phyloP scores from a whole-genome alignment of 2,888 invertebrate species.

The Melieria picta region DNA sequence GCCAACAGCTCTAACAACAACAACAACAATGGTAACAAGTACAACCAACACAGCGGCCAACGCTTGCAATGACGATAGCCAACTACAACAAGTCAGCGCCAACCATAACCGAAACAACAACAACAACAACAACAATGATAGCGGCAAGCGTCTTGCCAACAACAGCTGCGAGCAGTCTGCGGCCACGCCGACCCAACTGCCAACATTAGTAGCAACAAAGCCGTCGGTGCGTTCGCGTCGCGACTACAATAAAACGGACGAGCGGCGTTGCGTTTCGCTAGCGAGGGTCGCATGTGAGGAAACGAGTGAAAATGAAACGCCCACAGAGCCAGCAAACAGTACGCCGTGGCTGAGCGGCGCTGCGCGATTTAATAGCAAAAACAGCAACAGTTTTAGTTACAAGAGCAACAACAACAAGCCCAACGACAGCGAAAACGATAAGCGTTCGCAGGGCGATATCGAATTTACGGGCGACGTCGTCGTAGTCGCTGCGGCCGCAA shows the following conservation, averaged over 20 bases:
- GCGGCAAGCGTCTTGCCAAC: background rate
- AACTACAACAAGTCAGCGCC: background rate
- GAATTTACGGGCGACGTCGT: background rate
- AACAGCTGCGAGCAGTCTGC: constrained; percentile 9
- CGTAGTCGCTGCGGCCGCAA: background rate
- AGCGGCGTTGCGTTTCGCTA: constrained; percentile 9
- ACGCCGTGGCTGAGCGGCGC: background rate
- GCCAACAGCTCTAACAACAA: constrained; percentile 35
- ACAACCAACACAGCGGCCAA: background rate
- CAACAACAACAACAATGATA: background rate
- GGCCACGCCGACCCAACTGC: constrained; percentile 1
- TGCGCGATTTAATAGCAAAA: background rate
- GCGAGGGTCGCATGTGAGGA: constrained; percentile 17
- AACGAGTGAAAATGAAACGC: constrained; percentile 30
- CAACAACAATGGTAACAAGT: constrained; percentile 24
- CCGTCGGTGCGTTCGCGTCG: constrained; percentile 55
- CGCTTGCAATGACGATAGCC: background rate
- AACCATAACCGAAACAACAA: background rate
- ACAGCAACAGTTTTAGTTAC: background rate
- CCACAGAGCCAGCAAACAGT: constrained; percentile 3
- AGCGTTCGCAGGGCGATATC: constrained; percentile 14
- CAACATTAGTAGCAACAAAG: constrained; percentile 52
- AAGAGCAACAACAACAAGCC: constrained; percentile 1
- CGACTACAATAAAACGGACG: constrained; percentile 16
- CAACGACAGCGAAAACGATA: constrained; percentile 3